phyloP scores from a whole-genome alignment of 2,888 invertebrate species.

The Trissoscelio sp. region DNA sequence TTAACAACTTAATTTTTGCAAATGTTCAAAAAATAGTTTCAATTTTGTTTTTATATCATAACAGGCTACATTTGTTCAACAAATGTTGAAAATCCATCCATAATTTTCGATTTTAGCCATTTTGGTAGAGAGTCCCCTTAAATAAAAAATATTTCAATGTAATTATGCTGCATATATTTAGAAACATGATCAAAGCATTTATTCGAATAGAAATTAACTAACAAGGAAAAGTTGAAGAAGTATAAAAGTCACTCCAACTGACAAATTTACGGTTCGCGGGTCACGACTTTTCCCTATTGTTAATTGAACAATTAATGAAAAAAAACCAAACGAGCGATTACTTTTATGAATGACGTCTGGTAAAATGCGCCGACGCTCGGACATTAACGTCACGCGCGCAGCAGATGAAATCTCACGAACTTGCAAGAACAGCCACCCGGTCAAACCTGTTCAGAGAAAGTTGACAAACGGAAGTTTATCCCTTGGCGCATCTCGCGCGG shows the following conservation, averaged over 20 bases:
- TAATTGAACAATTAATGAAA: slow-evolving; percentile 34
- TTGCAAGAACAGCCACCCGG: slow-evolving; percentile 49
- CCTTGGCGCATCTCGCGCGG: slow-evolving; percentile 63
- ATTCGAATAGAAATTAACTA: too few species aligned
- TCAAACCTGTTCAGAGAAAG: slow-evolving; percentile 70
- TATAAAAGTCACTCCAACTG: slow-evolving; percentile 7
- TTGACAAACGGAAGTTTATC: slow-evolving; percentile 65
- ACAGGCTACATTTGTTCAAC: too few species aligned
- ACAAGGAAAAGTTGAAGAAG: too few species aligned
- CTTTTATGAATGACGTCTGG: not conserved
- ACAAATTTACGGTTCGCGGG: slow-evolving; percentile 11
- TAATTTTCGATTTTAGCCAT: too few species aligned
- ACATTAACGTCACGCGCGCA: slow-evolving; percentile 31
- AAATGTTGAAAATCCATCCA: too few species aligned
- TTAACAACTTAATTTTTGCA: too few species aligned
- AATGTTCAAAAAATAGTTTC: too few species aligned
- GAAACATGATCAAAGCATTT: too few species aligned
- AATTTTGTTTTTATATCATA: too few species aligned
- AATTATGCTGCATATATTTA: too few species aligned
- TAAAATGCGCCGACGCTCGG: slow-evolving; percentile 1
- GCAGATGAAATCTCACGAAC: slow-evolving; percentile 46
- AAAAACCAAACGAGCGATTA: slow-evolving; percentile 3
- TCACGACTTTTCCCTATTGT: slow-evolving; percentile 10
- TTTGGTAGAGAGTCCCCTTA: too few species aligned
- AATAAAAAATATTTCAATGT: too few species aligned